phyloP scores from a whole-genome alignment of 2,888 invertebrate genomes.

The Chrysolina americana region DNA sequence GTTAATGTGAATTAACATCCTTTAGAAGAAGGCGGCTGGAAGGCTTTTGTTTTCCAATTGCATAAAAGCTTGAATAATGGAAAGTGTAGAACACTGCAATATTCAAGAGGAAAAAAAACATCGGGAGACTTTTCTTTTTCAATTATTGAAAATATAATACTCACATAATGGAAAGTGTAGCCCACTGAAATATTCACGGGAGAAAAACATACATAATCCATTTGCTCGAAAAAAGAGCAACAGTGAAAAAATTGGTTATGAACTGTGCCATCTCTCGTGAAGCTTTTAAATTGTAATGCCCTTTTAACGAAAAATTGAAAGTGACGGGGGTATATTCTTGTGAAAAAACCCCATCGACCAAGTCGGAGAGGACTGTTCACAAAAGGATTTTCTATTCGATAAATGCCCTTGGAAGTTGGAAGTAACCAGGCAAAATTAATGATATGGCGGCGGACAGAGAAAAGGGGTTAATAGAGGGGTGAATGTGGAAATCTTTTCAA shows the following conservation, averaged over 20 bases:
- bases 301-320: background rate
- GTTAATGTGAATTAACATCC: too few species aligned
- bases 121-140: background rate
- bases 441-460: conserved; percentile 17
- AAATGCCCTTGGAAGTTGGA: conserved; percentile 16
- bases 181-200: background rate
- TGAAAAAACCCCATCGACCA: background rate
- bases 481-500: conserved; percentile 24
- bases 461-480: conserved; percentile 20
- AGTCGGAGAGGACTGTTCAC: conserved; percentile 15
- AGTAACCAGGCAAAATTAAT: conserved; percentile 24
- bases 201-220: background rate
- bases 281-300: background rate
- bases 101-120: background rate
- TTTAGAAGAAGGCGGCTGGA: background rate
- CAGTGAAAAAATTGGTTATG: background rate
- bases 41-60: background rate
- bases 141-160: background rate
- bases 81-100: background rate
- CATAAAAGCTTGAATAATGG: too few species aligned
- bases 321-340: conserved; percentile 3
- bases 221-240: background rate
- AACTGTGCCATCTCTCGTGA: background rate
- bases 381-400: conserved; percentile 21
- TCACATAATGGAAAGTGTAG: background rate